Percentiles rank a stretch among this genome's conserved stretches.
These are phyloP conservation scores for Babylonia areolata DNA, from an alignment of 1,140 invertebrate genomes.

Conservation along the genomic window DNA sequence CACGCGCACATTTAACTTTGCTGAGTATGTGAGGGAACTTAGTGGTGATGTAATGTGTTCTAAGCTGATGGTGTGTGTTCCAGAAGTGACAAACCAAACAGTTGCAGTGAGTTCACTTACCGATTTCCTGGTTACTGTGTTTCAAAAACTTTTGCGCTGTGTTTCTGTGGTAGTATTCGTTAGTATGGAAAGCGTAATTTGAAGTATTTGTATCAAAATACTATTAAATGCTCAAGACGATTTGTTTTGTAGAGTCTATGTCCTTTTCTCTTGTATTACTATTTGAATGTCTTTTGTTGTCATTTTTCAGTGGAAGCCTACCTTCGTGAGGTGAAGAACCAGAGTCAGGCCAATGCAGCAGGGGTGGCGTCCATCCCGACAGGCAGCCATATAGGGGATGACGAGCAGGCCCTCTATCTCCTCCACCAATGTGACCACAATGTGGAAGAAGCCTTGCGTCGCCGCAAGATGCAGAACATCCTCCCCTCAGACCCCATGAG, in stretches of 20 bases:
- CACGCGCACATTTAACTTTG: no score
- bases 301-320: slow-evolving; percentile 83
- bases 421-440: slow-evolving; percentile 96
- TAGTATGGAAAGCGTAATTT: no score
- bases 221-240: no score
- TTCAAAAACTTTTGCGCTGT: no score
- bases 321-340: slow-evolving; percentile 83
- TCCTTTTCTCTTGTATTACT: not conserved
- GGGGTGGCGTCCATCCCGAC: slow-evolving; percentile 82
- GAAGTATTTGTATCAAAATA: no score
- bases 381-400: slow-evolving; percentile 90
- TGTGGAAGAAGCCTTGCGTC: slow-evolving; percentile 91
- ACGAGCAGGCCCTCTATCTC: slow-evolving; percentile 93
- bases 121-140: no score
- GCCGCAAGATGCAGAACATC: slow-evolving; percentile 86
- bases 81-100: no score
- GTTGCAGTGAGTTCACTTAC: no score
- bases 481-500: slow-evolving; percentile 77
- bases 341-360: slow-evolving; percentile 72
- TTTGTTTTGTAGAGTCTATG: not conserved
- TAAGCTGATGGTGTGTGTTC: no score
- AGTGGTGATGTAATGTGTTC: no score
- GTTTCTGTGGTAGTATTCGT: no score
- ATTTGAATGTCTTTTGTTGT: slow-evolving; percentile 30
- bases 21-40: no score